Evolutionary conservation across 2,113 vertebrate genomes (phyloP), one percentile per base, ranked within the genome.

Genomic region (Nestor notabilis): DNA sequence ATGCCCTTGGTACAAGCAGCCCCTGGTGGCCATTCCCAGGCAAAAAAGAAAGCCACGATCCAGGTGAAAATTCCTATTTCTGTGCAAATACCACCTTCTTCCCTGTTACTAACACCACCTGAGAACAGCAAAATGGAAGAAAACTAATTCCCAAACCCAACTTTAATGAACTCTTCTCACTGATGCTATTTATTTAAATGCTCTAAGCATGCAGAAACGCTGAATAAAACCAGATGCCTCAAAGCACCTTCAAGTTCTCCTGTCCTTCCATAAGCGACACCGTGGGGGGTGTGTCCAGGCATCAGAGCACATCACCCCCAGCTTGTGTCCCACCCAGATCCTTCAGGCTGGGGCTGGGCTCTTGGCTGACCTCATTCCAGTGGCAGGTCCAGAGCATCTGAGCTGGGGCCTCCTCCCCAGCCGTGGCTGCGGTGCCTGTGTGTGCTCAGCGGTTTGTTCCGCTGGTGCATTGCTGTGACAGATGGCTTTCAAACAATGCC

Each of bases 401-500:
- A 29, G 64, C 60, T 78, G 76, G 76, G 68, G 68, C 95, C 90
- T 80, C 76, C 71, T 93, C 47, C 43, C 79, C 90, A 83, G 71
- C 41, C 31, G 18, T 74, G 60, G 83, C 81, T 17, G 19, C 20
- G 41, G 56, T 94, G 93, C 91, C 89, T 94, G 71, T 28, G 19
- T 47, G 50, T 86, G 43, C 85, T 94, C 77, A 66, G 92, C 3
- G 20, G 66, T 90, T 92, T 86, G 93, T 92, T 94, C 74, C 19
- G 4, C 83, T 70, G 35, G 20, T 33, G 43, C 55, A 44, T 63
- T 81, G 90, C 92, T 82, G 85, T 90, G 90, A 95, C 94, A 97
- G 90, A 94, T 95, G 92, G 64, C 79, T 95, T 96, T 94, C 94
- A 93, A 95, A 91, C 80, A 94, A 88, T 93, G 97, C 95, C 94